phyloP scores from a whole-genome alignment of 2,888 invertebrate species.

The Sisyra nigra region DNA sequence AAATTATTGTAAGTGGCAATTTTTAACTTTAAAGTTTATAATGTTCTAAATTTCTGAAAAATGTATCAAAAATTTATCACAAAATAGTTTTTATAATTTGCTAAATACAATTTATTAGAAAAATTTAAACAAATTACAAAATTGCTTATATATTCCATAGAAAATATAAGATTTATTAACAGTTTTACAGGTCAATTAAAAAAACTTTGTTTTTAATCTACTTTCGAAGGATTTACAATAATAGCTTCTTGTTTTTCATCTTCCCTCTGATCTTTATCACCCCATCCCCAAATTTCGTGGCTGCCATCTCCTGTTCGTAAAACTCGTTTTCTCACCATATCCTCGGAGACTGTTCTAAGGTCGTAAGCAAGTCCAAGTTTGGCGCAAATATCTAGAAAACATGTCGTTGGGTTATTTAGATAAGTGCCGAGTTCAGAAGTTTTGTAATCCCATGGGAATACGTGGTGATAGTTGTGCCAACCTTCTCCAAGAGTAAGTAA shows the following conservation, averaged over 20 bases:
- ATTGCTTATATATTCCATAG: no score
- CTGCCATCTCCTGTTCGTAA: constrained; percentile 58
- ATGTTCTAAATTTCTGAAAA: no score
- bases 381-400: constrained; percentile 66
- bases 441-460: constrained; percentile 77
- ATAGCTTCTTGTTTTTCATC: constrained; percentile 22
- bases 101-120: no score
- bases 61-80: no score
- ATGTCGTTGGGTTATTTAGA: constrained; percentile 55
- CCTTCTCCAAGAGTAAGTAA: constrained; percentile 58
- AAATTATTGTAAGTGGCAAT: no score
- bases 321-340: constrained; percentile 51
- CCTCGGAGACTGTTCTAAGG: constrained; percentile 58
- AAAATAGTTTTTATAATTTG: no score
- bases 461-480: no score
- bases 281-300: constrained; percentile 68
- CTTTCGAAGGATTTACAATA: constrained; percentile 15
- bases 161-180: no score
- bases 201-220: no score
- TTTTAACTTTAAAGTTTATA: no score
- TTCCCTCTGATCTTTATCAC: constrained; percentile 44
- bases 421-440: constrained; percentile 63
- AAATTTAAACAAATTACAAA: no score
- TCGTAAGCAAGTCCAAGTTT: constrained; percentile 79
- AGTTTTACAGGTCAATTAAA: no score